Conservation (phyloP, 2,888 invertebrate genomes). For the Hypomecis atomaria region DNA sequence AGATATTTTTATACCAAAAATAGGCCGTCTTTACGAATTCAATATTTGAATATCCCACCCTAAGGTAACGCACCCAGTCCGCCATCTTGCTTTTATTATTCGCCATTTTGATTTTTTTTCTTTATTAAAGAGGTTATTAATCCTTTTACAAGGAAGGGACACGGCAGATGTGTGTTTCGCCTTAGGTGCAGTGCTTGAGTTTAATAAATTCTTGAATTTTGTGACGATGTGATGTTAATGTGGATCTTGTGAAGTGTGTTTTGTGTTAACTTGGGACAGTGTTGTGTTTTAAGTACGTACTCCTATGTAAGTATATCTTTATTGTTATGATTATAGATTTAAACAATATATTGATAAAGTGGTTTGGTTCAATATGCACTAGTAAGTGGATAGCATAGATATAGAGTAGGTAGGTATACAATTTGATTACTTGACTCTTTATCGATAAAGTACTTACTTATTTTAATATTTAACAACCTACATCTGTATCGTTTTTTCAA, state of each 20-base stretch:
- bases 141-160: constrained; percentile 56
- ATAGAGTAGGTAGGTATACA: too few relatives aligned
- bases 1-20: background rate
- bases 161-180: constrained; percentile 64
- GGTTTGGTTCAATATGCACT: too few relatives aligned
- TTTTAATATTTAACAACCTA: too few relatives aligned
- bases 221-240: constrained; percentile 28
- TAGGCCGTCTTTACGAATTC: constrained; percentile 11
- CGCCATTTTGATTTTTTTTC: constrained; percentile 70
- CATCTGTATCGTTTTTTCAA: too few relatives aligned
- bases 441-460: too few relatives aligned
- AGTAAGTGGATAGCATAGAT: too few relatives aligned
- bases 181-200: constrained; percentile 57
- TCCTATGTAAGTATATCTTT: too few relatives aligned
- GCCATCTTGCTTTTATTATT: constrained; percentile 73
- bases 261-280: constrained; percentile 14
- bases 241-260: constrained; percentile 27
- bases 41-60: constrained; percentile 39
- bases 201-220: constrained; percentile 26
- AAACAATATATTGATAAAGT: too few relatives aligned
- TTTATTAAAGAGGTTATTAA: constrained; percentile 71
- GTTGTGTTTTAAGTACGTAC: background rate
- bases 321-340: too few relatives aligned
- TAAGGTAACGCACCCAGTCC: constrained; percentile 62
- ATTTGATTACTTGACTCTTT: too few relatives aligned